Evolutionary conservation across 2,113 vertebrate species (phyloP), one percentile per base, ranked within the genome.

Genomic region (Pomatostomus ruficeps): DNA sequence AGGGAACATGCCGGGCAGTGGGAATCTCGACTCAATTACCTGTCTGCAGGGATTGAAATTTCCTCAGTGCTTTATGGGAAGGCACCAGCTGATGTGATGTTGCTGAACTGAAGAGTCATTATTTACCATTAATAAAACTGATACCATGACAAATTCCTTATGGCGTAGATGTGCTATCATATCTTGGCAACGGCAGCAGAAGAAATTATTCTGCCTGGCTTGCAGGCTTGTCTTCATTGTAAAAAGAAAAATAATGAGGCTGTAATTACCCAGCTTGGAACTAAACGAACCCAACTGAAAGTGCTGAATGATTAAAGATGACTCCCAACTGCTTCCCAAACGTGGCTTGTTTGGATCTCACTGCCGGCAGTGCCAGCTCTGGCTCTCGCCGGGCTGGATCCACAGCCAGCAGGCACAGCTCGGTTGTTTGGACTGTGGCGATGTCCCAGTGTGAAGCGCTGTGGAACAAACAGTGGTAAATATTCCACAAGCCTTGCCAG

Each of bases 201-300:
- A 92, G 88, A 65, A 95, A 93, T 93, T 89, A 95, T 95, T 92
- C 94, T 95, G 92, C 88, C 92, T 89, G 91, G 80, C 65, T 97
- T 86, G 68, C 89, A 89, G 80, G 91, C 91, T 95, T 92, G 66
- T 92, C 94, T 95, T 95, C 59, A 77, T 91, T 92, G 94, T 94
- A 84, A 92, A 91, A 80, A 80, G 86, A 51, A 82, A 78, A 97
- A 94, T 88, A 95, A 96, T 65, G 90, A 96, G 78, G 67, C 89
- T 92, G 80, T 93, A 95, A 96, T 96, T 95, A 92, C 61, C 83
- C 91, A 91, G 83, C 80, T 54, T 91, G 92, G 96, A 96, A 95
- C 83, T 84, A 92, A 95, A 93, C n/a, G 80, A 92, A 95, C 91
- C 61, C 76, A 93, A 42, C 65, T 38, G 86, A 91, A 96, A 95